Evolutionary conservation across 2,888 invertebrate species (phyloP).

Genomic region (Zaprionus bogoriensis): DNA sequence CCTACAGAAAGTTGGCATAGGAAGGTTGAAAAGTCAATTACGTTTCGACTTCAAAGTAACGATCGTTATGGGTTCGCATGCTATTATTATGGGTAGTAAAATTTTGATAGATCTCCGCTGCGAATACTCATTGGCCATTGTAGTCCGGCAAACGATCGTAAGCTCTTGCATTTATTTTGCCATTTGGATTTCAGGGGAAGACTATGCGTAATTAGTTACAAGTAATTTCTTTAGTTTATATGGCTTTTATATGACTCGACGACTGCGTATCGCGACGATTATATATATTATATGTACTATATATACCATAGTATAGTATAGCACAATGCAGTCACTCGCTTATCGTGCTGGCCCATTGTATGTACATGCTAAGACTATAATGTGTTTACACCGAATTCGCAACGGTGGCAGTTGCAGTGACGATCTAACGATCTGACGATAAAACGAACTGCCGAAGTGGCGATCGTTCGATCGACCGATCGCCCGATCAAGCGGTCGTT

Average conservation of each 20-base stretch:
- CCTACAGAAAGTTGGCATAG: too few species aligned
- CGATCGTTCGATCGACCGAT: conserved; percentile 8
- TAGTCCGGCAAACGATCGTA: not conserved
- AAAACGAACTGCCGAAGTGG: not conserved
- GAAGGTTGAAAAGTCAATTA: too few species aligned
- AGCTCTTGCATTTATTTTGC: conserved; percentile 2
- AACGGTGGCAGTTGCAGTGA: conserved; percentile 13
- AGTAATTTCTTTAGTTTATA: conserved; percentile 3
- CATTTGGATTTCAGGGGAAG: conserved; percentile 3
- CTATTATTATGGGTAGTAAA: not conserved
- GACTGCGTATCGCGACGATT: conserved; percentile 11
- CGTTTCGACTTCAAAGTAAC: too few species aligned
- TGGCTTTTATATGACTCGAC: conserved; percentile 4
- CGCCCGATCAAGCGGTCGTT: conserved; percentile 18
- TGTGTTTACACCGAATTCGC: conserved; percentile 37
- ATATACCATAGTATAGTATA: conserved; percentile 7
- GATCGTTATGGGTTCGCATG: too few species aligned
- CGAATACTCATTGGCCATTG: not conserved
- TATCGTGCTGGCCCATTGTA: conserved; percentile 27
- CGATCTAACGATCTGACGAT: not conserved
- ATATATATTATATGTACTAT: not conserved
- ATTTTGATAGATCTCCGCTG: not conserved
- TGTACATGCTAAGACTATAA: conserved; percentile 44
- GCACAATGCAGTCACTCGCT: conserved; percentile 28
- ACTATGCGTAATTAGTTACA: conserved; percentile 1